Percentiles rank a stretch among this genome's conserved stretches.
phyloP scores from a whole-genome alignment of 1,140 invertebrate species.

The Nasonia vitripennis region DNA sequence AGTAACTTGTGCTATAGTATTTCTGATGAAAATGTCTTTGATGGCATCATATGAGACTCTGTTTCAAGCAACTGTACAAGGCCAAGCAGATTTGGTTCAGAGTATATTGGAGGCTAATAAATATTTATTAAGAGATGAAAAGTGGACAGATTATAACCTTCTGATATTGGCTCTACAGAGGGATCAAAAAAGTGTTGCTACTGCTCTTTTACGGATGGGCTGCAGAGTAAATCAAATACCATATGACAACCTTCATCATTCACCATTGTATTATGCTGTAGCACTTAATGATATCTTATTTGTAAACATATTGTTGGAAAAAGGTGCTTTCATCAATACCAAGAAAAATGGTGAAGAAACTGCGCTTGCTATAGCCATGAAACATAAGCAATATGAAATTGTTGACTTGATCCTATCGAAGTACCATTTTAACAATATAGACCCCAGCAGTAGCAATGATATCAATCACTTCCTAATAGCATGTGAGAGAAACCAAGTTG shows the following conservation, averaged over 20 bases:
- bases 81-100: background rate
- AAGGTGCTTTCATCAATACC: background rate
- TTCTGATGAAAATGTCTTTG: background rate
- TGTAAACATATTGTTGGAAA: conserved; percentile 12
- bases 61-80: background rate
- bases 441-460: background rate
- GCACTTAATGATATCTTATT: conserved; percentile 13
- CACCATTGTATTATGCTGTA: conserved; percentile 27
- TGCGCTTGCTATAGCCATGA: conserved; percentile 10
- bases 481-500: conserved; percentile 23
- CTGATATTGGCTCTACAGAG: conserved; percentile 8
- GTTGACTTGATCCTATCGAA: conserved; percentile 30
- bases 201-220: background rate
- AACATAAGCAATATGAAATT: conserved; percentile 7
- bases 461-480: conserved; percentile 33
- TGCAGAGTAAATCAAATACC: conserved; percentile 27
- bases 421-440: conserved; percentile 27
- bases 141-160: conserved; percentile 35
- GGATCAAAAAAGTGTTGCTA: background rate
- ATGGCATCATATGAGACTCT: background rate
- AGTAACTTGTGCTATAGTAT: background rate
- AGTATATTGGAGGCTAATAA: conserved; percentile 17
- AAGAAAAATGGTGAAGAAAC: conserved; percentile 3
- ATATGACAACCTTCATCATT: conserved; percentile 1
- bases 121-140: background rate